Evolutionary conservation across 2,888 invertebrate genomes (phyloP), one percentile per base, ranked within the genome.

Genomic region (Sphaerophoria taeniata): DNA sequence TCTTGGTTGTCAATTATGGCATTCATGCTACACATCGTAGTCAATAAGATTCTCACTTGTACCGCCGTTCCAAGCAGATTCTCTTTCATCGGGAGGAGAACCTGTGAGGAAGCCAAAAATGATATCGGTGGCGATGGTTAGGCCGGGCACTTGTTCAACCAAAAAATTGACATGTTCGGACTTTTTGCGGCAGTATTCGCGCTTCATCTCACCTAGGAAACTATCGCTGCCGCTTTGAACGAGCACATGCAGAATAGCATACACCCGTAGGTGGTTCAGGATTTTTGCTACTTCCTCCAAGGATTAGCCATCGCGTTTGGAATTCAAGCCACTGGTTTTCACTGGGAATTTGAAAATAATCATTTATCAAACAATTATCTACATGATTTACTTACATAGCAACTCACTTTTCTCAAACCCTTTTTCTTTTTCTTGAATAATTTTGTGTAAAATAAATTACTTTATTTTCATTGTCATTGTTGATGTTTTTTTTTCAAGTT

Each of bases 91-190:
- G 97, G 97, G 0, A 98, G 94, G 75, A 98, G 91, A 0, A 98
- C 95, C 93, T 98, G 99, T 98, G 0, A 99, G 99, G 92, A 99
- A 99, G 0, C 99, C 99, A 91, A 99, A 99, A 89, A 99, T 99
- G 58, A 99, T 96, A 91, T 99, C 99, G 0, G 99, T 99, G 0
- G 98, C 99, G 89, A 99, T 97, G 12, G 98, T 98, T 67, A 99
- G 94, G 3, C 96, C 97, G 0, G 96, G 95, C 0, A 99, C 97
- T 87, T 97, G 97, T 76, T 95, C 93, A 87, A 94, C 94, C 31
- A 99, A 93, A 90, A 95, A 98, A 89, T 98, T 94, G 0, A 98
- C 98, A 49, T 93, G 93, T 89, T 97, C 95, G 91, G 99, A 99
- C 89, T 99, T 98, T 0, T 93, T 94, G n/a, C 96, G 91, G 7